These are phyloP conservation scores for Brachyalestes nurse DNA, from an alignment of 2,797 vertebrate genomes.

Conservation along the genomic window DNA sequence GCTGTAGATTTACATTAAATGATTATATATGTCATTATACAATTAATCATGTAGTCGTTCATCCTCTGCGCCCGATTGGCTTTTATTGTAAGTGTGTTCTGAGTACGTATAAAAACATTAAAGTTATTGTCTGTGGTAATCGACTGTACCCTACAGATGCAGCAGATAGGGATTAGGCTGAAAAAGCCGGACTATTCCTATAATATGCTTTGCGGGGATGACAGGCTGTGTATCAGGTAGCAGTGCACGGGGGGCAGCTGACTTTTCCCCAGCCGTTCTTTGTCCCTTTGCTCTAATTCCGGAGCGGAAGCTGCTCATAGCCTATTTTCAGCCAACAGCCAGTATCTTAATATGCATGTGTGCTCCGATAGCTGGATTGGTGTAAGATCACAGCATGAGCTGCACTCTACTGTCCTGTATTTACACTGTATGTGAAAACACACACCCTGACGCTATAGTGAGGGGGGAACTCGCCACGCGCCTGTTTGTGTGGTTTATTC, in stretches of 20 bases:
- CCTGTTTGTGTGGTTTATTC: neutral
- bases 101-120: too few relatives aligned
- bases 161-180: too few relatives aligned
- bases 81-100: too few relatives aligned
- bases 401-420: neutral
- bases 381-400: neutral
- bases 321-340: conserved; percentile 63
- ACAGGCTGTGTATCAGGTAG: conserved; percentile 18
- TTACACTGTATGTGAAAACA: neutral
- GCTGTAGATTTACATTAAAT: too few relatives aligned
- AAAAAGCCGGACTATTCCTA: neutral
- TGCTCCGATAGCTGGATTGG: neutral
- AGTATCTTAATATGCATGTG: conserved; percentile 35
- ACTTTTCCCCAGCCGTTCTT: neutral
- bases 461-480: neutral
- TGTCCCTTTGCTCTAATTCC: conserved; percentile 64
- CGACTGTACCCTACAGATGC: too few relatives aligned
- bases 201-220: neutral
- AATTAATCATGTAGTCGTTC: too few relatives aligned
- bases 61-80: too few relatives aligned
- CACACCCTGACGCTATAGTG: neutral
- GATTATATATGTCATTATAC: too few relatives aligned
- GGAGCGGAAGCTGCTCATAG: conserved; percentile 65
- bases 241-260: neutral
- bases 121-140: too few relatives aligned